Evolutionary conservation across 1,140 invertebrate species (phyloP), one percentile per base, ranked within the genome.

Genomic region (Caenorhabditis latens): DNA sequence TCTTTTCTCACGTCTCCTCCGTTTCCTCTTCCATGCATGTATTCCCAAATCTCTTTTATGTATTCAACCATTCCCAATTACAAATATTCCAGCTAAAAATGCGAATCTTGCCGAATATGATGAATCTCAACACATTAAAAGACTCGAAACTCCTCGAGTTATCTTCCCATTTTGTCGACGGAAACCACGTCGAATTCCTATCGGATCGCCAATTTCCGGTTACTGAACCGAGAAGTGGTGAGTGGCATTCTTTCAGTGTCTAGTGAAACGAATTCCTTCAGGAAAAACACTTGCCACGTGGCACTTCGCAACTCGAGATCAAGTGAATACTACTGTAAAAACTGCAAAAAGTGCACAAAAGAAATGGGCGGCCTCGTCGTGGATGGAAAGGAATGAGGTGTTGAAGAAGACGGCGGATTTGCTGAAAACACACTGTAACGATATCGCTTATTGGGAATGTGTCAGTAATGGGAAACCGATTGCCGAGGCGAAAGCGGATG

Each of bases 401-500:
- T 42, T 90, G 24, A 40, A 79, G 40, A 88, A 88, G 48, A 84
- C 85, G 3, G 86, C 83, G 6, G 58, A 88, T 16, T 8, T 86
- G 13, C 75, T 91, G n/a, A 87, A 93, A 91, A 79, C 83, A 21
- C 89, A 91, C 79, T 89, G 90, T 53, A 86, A 90, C n/a, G 79
- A 88, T 48, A 85, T 92, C 3, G 87, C 84, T 42, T 48, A 86
- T 1, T 92, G 91, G 92, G 91, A 92, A 61, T 89, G 91, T 46
- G 50, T 89, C 2, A 90, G 91, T 58, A 93, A 92, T 84, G 91
- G 91, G 32, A 92, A 92, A 83, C 89, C 92, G 14, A 92, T 92
- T 55, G 85, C 42, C 24, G 91, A 92, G 79, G 90, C 91, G 8
- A 89, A 86, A 85, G 71, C 88, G 4, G 91, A 92, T 83, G 88